Base-by-base conservation (phyloP, 2,888 invertebrate species). In the Dryadula phaetusa region DNA sequence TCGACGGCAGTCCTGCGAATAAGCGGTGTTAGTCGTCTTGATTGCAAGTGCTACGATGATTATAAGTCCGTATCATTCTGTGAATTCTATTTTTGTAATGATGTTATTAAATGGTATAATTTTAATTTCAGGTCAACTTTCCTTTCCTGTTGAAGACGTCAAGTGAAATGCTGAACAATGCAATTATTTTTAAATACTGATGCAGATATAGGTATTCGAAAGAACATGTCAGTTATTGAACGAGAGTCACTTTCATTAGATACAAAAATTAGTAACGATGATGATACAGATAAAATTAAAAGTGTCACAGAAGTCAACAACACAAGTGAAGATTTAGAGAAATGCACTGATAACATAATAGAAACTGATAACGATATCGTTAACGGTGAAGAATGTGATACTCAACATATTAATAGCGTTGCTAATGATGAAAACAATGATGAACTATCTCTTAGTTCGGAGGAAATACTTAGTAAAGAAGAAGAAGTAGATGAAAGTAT, bases 181-280 rank as follows among this genome's bases (percentile, higher is more conserved):
- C 90, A 92, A 89, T 81, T 92, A 79, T 86, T 88, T 78, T 73
- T 86, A 72, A 83, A 85, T 68, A 75, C 81, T 77, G 86, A 88
- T 72, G 72, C 78, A 66, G 72, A 77, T 68, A 73, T 81, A 76
- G 81, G 80, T 66, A 78, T 85, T 75, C 77, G 79, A 64, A 78
- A 73, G 69, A 86, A 83, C 71, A 92, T 92, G 91, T 79, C 89
- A 8, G 76, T 80, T 3, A 69, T 86, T 25, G 80, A 84, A 52
- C 72, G 76, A 64, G 84, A 83, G 66, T 69, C 79, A 60, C 62
- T 70, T 81, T 14, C 60, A 18, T 46, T 60, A 28, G 72, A 68
- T 73, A 83, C 80, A 69, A 83, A 81, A 72, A 70, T 79, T 62
- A 66, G 63, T 6, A 52, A 62, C 3, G 82, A 78, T 69, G 75